phyloP scores from a whole-genome alignment of 2,113 vertebrate species.

The Indicator maculatus region DNA sequence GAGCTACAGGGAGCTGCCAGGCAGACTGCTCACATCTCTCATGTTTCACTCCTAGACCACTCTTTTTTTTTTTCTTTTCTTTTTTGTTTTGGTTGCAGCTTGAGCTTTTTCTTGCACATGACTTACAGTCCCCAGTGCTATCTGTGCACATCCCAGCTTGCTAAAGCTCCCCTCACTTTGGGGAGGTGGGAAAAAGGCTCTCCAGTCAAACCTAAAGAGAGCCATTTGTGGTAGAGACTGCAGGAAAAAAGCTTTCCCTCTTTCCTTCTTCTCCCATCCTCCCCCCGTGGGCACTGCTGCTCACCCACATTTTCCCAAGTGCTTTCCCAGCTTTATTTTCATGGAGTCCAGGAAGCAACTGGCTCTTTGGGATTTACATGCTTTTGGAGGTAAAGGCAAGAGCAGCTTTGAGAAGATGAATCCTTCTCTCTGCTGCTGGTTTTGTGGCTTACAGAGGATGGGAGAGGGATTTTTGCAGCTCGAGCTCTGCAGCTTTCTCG shows the following conservation, averaged over 20 bases:
- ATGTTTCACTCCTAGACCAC: neutral
- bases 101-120: neutral
- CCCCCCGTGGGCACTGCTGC: neutral
- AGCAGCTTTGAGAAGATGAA: neutral
- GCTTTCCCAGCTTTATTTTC: neutral
- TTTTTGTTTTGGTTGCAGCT: neutral
- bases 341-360: neutral
- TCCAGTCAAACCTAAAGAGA: neutral
- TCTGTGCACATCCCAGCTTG: neutral
- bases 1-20: neutral
- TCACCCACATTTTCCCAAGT: neutral
- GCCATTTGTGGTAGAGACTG: neutral
- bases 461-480: neutral
- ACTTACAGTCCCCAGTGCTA: neutral
- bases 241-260: neutral
- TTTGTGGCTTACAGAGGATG: neutral
- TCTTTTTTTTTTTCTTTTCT: neutral
- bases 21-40: neutral
- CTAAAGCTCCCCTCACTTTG: neutral
- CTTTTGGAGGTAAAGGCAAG: constrained; percentile 1
- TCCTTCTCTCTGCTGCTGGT: neutral
- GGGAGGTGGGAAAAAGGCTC: neutral
- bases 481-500: neutral
- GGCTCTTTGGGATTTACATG: neutral
- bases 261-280: neutral